These are phyloP conservation scores for Magallana gigas DNA, from an alignment of 1,140 invertebrate genomes.

Conservation along the genomic window DNA sequence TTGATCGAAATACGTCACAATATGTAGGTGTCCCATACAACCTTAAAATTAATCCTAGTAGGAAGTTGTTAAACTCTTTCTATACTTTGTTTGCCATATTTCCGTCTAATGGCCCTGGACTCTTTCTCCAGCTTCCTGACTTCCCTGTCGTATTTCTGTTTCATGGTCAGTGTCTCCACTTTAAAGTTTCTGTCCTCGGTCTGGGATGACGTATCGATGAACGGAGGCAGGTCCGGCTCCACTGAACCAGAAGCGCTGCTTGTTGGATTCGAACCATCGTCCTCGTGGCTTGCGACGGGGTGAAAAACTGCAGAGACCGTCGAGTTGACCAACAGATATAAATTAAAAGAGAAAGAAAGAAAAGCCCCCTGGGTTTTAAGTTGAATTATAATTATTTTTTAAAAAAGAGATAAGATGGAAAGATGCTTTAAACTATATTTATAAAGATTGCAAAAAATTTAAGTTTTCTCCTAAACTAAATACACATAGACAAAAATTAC, in stretches of 20 bases:
- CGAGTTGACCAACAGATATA: neutral
- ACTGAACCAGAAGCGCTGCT: neutral
- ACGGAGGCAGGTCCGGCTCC: no score
- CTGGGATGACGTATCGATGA: neutral
- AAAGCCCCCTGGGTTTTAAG: neutral
- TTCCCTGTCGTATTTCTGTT: neutral
- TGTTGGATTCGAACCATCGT: neutral
- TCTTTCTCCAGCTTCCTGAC: neutral
- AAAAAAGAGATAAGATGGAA: no score
- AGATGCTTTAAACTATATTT: no score
- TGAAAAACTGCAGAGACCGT: neutral
- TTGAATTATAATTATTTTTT: neutral
- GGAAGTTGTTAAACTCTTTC: no score
- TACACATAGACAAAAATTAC: no score
- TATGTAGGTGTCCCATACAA: no score
- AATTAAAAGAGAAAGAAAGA: neutral
- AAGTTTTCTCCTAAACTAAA: no score
- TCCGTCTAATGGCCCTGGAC: neutral
- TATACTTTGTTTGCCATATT: conserved; percentile 6
- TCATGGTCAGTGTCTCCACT: neutral
- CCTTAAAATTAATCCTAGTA: no score
- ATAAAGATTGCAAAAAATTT: no score
- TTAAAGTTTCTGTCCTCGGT: conserved; percentile 17
- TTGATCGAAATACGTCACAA: no score
- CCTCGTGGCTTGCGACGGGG: neutral